These are phyloP conservation scores for Colossoma macropomum DNA, from an alignment of 2,113 vertebrate genomes.

Conservation along the genomic window DNA sequence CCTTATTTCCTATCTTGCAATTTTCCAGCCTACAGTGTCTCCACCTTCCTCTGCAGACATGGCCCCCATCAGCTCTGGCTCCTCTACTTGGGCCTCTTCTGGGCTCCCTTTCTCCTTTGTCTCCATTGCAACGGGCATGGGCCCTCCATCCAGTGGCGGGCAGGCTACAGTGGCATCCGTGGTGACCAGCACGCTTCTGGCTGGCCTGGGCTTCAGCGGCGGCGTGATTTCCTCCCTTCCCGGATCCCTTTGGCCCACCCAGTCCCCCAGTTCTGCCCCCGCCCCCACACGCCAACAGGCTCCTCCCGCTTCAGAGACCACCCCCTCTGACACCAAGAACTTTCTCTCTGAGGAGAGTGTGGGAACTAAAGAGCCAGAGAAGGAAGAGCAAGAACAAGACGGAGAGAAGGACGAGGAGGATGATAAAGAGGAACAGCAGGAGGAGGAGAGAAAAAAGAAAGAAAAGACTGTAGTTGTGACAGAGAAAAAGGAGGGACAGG, in stretches of 20 bases:
- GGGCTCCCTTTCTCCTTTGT: slow-evolving; percentile 98
- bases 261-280: slow-evolving; percentile 61
- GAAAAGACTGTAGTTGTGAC: slow-evolving; percentile 66
- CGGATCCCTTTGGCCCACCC: slow-evolving; percentile 92
- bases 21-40: slow-evolving; percentile 89
- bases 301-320: slow-evolving; percentile 77
- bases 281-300: slow-evolving; percentile 64
- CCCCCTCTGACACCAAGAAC: slow-evolving; percentile 73
- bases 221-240: slow-evolving; percentile 95
- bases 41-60: slow-evolving; percentile 96
- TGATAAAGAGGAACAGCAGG: slow-evolving; percentile 80
- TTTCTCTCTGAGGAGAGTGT: slow-evolving; percentile 69
- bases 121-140: slow-evolving; percentile 97
- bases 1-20: background rate
- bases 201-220: slow-evolving; percentile 91
- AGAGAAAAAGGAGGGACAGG: slow-evolving; percentile 58
- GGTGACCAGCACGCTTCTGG: slow-evolving; percentile 95
- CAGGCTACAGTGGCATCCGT: slow-evolving; percentile 94
- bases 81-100: slow-evolving; percentile 97
- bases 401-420: slow-evolving; percentile 79
- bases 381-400: slow-evolving; percentile 82
- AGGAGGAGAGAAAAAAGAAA: slow-evolving; percentile 78
- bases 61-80: slow-evolving; percentile 98
- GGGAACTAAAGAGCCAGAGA: slow-evolving; percentile 78
- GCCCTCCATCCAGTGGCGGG: slow-evolving; percentile 94